Percentiles rank a stretch among this genome's conserved stretches.
These are phyloP conservation scores for Invenusta paracnida DNA, from an alignment of 2,888 invertebrate genomes.

Conservation along the genomic window DNA sequence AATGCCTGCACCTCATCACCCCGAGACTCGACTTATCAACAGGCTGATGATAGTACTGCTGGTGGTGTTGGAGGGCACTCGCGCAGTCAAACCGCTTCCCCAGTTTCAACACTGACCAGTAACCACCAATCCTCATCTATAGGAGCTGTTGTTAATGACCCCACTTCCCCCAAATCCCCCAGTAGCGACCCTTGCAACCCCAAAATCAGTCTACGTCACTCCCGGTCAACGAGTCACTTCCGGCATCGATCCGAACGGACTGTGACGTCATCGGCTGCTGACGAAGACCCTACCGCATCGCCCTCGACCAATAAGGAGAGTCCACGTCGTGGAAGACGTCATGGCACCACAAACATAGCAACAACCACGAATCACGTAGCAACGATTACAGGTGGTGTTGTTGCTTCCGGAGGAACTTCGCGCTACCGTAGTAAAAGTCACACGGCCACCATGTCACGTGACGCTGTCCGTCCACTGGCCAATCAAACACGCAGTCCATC, in stretches of 20 bases:
- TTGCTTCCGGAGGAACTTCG: background rate
- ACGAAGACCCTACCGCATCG: background rate
- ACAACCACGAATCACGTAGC: background rate
- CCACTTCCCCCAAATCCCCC: background rate
- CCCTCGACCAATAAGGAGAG: no score
- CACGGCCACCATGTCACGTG: background rate
- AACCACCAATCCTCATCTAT: background rate
- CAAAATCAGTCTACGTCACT: background rate
- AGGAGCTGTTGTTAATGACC: background rate
- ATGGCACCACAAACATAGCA: no score
- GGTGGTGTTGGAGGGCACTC: no score
- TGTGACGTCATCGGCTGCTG: background rate
- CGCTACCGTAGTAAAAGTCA: background rate
- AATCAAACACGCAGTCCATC: background rate
- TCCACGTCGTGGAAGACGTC: no score
- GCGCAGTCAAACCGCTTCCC: background rate
- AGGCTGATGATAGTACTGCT: background rate
- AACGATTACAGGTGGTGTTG: background rate
- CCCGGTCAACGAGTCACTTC: background rate
- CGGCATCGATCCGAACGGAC: background rate
- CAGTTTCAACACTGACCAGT: background rate
- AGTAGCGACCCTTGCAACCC: background rate
- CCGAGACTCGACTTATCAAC: background rate
- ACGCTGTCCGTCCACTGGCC: background rate
- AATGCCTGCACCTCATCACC: background rate